Evolutionary conservation across 2,113 vertebrate species (phyloP).

Genomic region (Telmatochromis bifrenatus): DNA sequence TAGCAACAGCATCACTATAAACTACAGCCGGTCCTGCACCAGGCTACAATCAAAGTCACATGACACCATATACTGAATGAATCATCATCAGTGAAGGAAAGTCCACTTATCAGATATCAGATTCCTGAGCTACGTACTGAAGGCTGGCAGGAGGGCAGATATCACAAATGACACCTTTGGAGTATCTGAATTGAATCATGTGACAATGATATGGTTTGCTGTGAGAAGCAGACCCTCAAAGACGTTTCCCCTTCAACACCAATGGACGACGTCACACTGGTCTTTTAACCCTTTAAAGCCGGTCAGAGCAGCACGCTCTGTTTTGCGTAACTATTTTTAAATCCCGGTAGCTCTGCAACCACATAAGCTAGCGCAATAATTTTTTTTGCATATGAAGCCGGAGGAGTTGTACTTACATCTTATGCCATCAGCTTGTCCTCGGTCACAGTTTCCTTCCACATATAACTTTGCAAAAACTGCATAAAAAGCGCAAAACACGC

Average conservation of each 20-base stretch:
- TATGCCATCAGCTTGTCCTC: too few species aligned
- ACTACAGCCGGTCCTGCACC: neutral
- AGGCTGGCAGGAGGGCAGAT: neutral
- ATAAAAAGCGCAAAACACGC: too few species aligned
- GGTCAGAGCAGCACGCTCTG: too few species aligned
- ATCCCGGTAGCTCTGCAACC: too few species aligned
- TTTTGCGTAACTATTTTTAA: too few species aligned
- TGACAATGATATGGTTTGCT: neutral
- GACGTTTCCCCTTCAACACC: neutral
- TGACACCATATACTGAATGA: neutral
- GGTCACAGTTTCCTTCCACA: too few species aligned
- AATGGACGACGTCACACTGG: neutral
- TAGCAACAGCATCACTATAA: neutral
- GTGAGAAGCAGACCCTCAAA: neutral
- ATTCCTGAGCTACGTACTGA: neutral
- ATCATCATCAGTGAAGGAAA: neutral
- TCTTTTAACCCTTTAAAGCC: neutral
- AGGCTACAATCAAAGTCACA: neutral
- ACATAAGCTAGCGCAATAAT: accelerated
- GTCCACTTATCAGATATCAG: neutral
- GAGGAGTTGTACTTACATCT: too few species aligned
- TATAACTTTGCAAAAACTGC: too few species aligned
- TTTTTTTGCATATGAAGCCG: too few species aligned
- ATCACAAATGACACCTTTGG: neutral
- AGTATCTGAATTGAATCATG: neutral